These are phyloP conservation scores for Cheilinus undulatus DNA, from an alignment of 2,113 vertebrate species.

Conservation along the genomic window DNA sequence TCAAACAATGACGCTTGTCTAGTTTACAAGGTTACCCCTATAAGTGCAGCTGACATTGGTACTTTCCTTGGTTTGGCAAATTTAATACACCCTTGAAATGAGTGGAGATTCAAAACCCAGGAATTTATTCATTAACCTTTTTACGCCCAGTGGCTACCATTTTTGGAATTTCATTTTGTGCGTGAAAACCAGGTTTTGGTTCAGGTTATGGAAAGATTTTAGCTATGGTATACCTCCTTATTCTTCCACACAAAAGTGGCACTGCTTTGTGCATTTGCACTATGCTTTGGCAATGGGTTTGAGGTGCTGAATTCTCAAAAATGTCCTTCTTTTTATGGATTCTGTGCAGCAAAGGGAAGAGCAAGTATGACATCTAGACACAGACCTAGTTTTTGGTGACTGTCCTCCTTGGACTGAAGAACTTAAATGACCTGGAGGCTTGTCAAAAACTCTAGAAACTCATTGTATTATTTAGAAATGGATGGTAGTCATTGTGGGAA, in stretches of 20 bases:
- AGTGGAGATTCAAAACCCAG: not conserved
- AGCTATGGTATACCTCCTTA: not conserved
- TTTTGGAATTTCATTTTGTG: not conserved
- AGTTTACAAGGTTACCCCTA: not conserved
- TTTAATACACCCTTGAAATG: not conserved
- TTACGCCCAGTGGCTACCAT: not conserved
- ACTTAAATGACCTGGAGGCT: conserved; percentile 22
- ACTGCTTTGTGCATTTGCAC: not conserved
- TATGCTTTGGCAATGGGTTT: conserved; percentile 3
- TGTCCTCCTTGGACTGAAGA: not conserved
- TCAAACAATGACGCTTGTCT: too few species aligned
- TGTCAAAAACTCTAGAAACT: conserved; percentile 1
- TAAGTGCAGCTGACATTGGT: not conserved
- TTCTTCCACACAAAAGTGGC: not conserved
- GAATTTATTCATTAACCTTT: too few species aligned
- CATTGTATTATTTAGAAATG: conserved; percentile 6
- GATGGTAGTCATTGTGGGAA: not conserved
- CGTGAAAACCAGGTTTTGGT: not conserved
- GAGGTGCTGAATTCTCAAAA: conserved; percentile 1
- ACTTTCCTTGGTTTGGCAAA: not conserved
- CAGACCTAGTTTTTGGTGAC: conserved; percentile 1
- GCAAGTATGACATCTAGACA: conserved; percentile 5
- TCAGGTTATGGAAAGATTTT: not conserved
- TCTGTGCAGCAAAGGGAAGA: conserved; percentile 10
- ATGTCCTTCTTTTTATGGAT: not conserved